A percentile compares a stretch with the other conserved stretches of the same genome.
Evolutionary conservation across 2,888 invertebrate species (phyloP).

Genomic region (Drosophila pseudotakahashii): DNA sequence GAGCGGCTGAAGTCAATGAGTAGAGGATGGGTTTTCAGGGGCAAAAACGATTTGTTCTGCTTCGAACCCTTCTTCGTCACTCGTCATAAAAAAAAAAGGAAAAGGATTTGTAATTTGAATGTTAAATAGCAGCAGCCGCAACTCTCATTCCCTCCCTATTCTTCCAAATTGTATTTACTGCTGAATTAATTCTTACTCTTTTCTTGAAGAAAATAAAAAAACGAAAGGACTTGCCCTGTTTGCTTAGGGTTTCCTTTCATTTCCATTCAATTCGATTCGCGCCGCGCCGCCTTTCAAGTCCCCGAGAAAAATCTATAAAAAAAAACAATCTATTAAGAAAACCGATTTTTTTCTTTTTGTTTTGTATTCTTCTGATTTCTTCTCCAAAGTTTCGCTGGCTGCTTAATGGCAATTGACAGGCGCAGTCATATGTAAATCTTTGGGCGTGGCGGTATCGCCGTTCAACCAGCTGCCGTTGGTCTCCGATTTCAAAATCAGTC

Average conservation of each 20-base stretch:
- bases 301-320: constrained; percentile 33
- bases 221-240: constrained; percentile 47
- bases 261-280: constrained; percentile 39
- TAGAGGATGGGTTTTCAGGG: constrained; percentile 14
- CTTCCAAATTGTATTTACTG: constrained; percentile 75
- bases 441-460: constrained; percentile 60
- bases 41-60: constrained; percentile 29
- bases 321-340: constrained; percentile 44
- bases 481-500: constrained; percentile 65
- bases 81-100: constrained; percentile 47
- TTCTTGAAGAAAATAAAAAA: constrained; percentile 56
- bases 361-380: constrained; percentile 41
- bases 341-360: constrained; percentile 16
- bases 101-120: constrained; percentile 80
- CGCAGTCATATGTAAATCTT: constrained; percentile 71
- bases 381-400: constrained; percentile 53
- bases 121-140: constrained; percentile 66
- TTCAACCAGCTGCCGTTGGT: constrained; percentile 56
- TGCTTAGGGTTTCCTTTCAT: constrained; percentile 48
- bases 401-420: constrained; percentile 63
- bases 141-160: constrained; percentile 22
- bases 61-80: constrained; percentile 31
- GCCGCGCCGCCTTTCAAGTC: constrained; percentile 39
- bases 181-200: constrained; percentile 74
- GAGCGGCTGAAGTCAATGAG: constrained; percentile 74